Evolutionary conservation across 2,797 vertebrate genomes (phyloP).

Genomic region (Passerculus sandwichensis): DNA sequence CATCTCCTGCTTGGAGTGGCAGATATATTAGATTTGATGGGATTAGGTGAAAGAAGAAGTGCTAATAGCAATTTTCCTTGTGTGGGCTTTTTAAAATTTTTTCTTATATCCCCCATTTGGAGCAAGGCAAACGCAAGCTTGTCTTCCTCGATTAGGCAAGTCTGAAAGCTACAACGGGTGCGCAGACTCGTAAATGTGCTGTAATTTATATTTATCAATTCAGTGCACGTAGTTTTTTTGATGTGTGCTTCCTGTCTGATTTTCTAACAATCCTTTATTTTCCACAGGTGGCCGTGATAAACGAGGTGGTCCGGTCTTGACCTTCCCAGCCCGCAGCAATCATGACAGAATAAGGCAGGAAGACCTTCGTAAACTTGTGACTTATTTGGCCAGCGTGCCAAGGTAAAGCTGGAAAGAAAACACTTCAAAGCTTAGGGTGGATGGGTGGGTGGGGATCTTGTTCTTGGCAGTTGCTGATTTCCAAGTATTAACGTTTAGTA

Average conservation of each 20-base stretch:
- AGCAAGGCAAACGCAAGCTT: not conserved
- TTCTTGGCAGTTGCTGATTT: constrained; percentile 68
- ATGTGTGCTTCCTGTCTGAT: constrained; percentile 59
- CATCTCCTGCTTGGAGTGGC: not conserved
- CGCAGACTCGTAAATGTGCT: not conserved
- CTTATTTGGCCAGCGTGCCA: constrained; percentile 96
- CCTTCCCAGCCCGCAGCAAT: constrained; percentile 96
- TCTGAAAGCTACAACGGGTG: not conserved
- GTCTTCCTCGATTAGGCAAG: constrained; percentile 23
- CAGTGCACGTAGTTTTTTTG: constrained; percentile 40
- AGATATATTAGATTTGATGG: not conserved
- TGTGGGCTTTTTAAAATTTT: not conserved
- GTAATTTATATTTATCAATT: constrained; percentile 57
- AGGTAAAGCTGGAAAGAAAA: constrained; percentile 84
- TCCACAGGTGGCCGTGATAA: constrained; percentile 94
- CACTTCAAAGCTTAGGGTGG: constrained; percentile 58
- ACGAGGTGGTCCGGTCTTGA: constrained; percentile 96
- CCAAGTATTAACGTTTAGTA: constrained; percentile 62
- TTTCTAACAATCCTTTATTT: constrained; percentile 68
- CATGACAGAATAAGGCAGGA: constrained; percentile 99
- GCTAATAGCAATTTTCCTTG: not conserved
- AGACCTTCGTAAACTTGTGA: constrained; percentile 94
- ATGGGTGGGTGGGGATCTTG: constrained; percentile 57
- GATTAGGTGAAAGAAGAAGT: constrained; percentile 16
- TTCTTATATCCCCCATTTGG: not conserved